phyloP scores from a whole-genome alignment of 2,797 vertebrate species.

The Sebastes oblongus region DNA sequence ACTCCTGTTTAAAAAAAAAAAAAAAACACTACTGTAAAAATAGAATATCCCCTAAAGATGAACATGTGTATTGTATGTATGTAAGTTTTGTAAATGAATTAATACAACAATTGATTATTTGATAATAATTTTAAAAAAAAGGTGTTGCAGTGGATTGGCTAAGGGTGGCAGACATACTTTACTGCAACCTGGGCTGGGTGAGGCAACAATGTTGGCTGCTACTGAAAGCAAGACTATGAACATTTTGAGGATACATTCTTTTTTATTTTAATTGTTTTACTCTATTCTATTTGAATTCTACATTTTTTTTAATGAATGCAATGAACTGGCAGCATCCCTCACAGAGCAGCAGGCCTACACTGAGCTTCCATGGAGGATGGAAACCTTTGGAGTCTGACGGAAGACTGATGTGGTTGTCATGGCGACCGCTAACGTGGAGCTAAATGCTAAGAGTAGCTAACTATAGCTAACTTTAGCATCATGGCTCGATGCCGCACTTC shows the following conservation, averaged over 20 bases:
- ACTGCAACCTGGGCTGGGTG: background rate
- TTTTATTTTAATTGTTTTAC: too few species aligned
- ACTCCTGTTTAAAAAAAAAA: background rate
- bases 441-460: conserved; percentile 35
- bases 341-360: background rate
- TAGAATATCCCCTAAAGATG: background rate
- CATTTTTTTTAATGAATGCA: too few species aligned
- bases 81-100: background rate
- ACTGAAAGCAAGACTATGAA: background rate
- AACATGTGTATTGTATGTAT: background rate
- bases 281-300: too few species aligned
- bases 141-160: background rate
- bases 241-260: too few species aligned
- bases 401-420: conserved; percentile 78
- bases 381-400: background rate
- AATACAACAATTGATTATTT: background rate
- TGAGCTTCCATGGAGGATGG: background rate
- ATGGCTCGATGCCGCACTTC: conserved; percentile 43
- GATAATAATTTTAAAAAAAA: background rate
- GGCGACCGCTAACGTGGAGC: conserved; percentile 74
- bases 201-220: background rate
- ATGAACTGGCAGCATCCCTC: background rate
- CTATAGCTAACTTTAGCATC: conserved; percentile 32
- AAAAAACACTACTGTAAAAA: background rate
- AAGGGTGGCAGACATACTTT: background rate